phyloP scores from a whole-genome alignment of 2,113 vertebrate species.

The Pogonocichla stellata region DNA sequence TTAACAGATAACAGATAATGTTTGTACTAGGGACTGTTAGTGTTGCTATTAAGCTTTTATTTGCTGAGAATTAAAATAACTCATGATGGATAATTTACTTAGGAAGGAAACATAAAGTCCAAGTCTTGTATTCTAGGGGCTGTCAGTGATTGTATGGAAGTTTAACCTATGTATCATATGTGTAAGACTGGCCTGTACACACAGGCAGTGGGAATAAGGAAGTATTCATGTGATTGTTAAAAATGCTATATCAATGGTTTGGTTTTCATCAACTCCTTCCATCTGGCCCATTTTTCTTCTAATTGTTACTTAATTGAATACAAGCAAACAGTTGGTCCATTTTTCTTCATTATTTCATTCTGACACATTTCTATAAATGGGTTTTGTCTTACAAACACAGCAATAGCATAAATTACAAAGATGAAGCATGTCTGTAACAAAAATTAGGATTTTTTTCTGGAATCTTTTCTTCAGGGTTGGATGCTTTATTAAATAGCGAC shows the following conservation, averaged over 20 bases:
- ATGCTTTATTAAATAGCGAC: slow-evolving; percentile 5
- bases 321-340: slow-evolving; percentile 53
- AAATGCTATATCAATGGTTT: slow-evolving; percentile 12
- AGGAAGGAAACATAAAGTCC: not conserved
- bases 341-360: slow-evolving; percentile 65
- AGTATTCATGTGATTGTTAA: not conserved
- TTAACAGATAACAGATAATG: not conserved
- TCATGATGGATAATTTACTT: not conserved
- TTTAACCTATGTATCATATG: not conserved
- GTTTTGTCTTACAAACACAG: slow-evolving; percentile 18
- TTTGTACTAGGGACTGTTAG: not conserved
- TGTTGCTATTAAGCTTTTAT: not conserved
- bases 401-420: slow-evolving; percentile 40
- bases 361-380: slow-evolving; percentile 57
- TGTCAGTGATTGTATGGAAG: not conserved
- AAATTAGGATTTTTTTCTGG: not conserved
- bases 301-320: slow-evolving; percentile 55
- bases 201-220: not conserved
- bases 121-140: not conserved
- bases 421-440: not conserved
- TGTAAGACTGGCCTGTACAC: not conserved
- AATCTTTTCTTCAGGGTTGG: not conserved
- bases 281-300: slow-evolving; percentile 54
- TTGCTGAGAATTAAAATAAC: not conserved
- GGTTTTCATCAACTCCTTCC: slow-evolving; percentile 41